Base-by-base conservation (phyloP, 2,113 vertebrate genomes). In the Meles meles region DNA sequence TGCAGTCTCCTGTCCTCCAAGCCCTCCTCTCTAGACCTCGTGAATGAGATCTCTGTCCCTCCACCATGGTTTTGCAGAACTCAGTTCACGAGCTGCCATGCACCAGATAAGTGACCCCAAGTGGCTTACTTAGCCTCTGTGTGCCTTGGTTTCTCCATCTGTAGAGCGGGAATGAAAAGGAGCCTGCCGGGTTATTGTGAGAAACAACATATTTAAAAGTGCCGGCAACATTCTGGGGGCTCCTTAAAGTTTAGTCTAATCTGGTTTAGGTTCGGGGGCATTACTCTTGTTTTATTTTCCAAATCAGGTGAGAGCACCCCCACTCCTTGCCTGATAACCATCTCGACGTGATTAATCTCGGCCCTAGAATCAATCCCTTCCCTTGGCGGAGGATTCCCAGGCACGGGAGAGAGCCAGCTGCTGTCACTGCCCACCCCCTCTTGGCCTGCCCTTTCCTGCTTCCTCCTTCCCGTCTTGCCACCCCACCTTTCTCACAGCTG, bases 401-500 rank as follows among this genome's bases (percentile, higher is more conserved):
- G 74, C 74, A 25, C 4, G 34, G 3, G 12, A 57, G 13, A 55
- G 37, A 49, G 44, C 2, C 4, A 7, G 63, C 3, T 1, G 6
- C 9, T 57, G n/a, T 61, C 11, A 21, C 4, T 20, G 23, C 55
- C 47, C 13, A 11, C 44, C 6, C 31, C 10, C 0, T 25, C 72
- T 80, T 2, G 0, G n/a, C 47, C 80, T n/a, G 57, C 84, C 83
- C 74, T 80, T 65, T 34, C 79, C 67, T 61, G 20, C 49, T 65
- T 25, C 49, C 63, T 85, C 69, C 74, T 80, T 72, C 72, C 86
- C 20, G 0, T 34, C 88, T 74, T 55, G 31, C 71, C 3, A 4
- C 81, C 77, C 84, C 76, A 57, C 93, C 95, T 96, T 96, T 96
- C 93, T 63, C 97, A 97, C 93, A 83, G 79, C 93, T 90, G 88